Conservation (phyloP, 2,888 invertebrate species). For the Cotesia congregata region DNA sequence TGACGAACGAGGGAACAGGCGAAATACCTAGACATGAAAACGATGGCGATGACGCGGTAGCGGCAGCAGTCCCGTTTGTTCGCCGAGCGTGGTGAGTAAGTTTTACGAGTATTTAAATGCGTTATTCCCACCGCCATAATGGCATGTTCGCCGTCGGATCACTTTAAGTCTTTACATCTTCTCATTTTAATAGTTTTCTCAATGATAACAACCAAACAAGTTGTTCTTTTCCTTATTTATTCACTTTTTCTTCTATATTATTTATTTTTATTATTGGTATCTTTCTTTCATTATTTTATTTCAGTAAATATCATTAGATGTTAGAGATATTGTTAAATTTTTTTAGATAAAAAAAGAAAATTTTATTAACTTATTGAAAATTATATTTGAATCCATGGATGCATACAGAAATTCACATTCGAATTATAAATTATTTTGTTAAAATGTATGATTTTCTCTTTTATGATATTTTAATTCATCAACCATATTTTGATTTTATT, state of each 20-base stretch:
- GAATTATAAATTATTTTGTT: no score
- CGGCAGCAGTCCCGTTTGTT: constrained; percentile 47
- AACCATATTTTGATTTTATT: no score
- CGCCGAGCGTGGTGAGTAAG: constrained; percentile 46
- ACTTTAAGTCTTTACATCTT: constrained; percentile 49
- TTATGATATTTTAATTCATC: no score
- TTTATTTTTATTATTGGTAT: constrained; percentile 15
- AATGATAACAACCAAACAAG: constrained; percentile 14
- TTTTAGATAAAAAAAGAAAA: no score
- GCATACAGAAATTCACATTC: no score
- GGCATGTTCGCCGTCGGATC: constrained; percentile 62
- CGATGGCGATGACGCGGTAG: constrained; percentile 45
- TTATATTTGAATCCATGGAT: no score
- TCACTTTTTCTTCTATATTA: not conserved
- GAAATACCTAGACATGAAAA: constrained; percentile 40
- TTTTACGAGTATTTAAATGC: constrained; percentile 55
- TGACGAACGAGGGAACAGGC: constrained; percentile 39
- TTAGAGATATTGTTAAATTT: no score
- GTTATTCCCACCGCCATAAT: constrained; percentile 51
- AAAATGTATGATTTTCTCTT: no score
- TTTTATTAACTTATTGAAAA: no score
- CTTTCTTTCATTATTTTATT: constrained; percentile 9
- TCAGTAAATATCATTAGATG: not conserved
- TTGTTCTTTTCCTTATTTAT: not conserved
- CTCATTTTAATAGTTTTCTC: constrained; percentile 33